A percentile compares a stretch with the other conserved stretches of the same genome.
Conservation (phyloP, 1,140 invertebrate genomes). For the Coptotermes formosanus region DNA sequence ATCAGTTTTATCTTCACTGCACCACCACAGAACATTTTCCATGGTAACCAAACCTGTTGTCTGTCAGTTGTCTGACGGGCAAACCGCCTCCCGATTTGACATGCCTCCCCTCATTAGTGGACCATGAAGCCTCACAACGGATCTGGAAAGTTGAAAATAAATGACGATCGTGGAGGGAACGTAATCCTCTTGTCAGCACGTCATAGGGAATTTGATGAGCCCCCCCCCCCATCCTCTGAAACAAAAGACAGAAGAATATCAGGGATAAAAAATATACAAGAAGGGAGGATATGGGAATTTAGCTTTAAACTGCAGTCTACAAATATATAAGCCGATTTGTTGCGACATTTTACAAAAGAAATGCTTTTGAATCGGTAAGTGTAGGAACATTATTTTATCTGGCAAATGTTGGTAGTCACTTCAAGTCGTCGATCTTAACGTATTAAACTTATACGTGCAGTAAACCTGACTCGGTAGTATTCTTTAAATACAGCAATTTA, state of each 20-base stretch:
- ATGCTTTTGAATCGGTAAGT: no score
- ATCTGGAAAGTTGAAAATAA: slow-evolving; percentile 25
- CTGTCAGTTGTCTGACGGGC: not conserved
- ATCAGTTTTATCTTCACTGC: not conserved
- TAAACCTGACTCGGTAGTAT: no score
- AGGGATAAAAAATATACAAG: not conserved
- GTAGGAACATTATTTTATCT: no score
- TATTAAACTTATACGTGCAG: no score
- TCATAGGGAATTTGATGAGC: not conserved
- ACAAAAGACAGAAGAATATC: not conserved
- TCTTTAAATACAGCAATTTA: no score
- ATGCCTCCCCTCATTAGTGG: slow-evolving; percentile 29
- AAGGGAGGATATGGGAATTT: not conserved
- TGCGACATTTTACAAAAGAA: no score
- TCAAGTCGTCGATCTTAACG: no score
- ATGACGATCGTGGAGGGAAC: slow-evolving; percentile 21
- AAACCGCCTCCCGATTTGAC: not conserved
- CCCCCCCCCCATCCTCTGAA: not conserved
- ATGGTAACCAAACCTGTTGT: slow-evolving; percentile 11
- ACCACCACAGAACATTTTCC: not conserved
- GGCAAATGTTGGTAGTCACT: no score
- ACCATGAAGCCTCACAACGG: slow-evolving; percentile 26
- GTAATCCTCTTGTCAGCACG: slow-evolving; percentile 31
- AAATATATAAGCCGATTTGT: no score
- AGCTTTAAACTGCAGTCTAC: not conserved